Evolutionary conservation across 2,888 invertebrate species (phyloP).

Genomic region (Epinotia ramella): DNA sequence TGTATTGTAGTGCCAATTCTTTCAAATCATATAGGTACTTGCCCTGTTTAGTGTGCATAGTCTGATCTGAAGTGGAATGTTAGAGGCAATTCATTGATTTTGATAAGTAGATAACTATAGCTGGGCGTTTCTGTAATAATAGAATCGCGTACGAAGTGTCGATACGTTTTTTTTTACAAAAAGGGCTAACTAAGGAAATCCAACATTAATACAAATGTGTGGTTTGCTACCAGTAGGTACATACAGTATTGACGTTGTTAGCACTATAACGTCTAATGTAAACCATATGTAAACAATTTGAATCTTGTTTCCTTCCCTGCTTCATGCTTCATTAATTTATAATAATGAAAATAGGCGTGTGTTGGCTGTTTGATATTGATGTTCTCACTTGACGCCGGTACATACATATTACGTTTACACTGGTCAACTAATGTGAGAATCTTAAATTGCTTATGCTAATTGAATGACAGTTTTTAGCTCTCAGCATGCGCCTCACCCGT

Average conservation of each 20-base stretch:
- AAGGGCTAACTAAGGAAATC: no score
- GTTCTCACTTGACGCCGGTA: conserved; percentile 9
- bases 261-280: background rate
- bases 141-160: background rate
- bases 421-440: conserved; percentile 2
- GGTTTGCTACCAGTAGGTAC: background rate
- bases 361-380: conserved; percentile 3
- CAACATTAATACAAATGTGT: no score
- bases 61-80: background rate
- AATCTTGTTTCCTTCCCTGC: background rate
- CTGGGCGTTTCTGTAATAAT: no score
- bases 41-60: background rate
- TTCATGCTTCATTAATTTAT: background rate
- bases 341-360: conserved; percentile 3
- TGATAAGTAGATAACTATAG: background rate
- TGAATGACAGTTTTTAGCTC: background rate
- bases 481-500: no score
- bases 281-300: background rate
- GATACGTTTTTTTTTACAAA: no score
- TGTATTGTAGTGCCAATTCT: background rate
- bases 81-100: background rate
- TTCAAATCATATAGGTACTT: no score
- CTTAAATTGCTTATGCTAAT: background rate
- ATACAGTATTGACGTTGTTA: background rate
- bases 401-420: background rate